Evolutionary conservation across 2,113 vertebrate genomes (phyloP).

Genomic region (Rhinoptilus africanus): DNA sequence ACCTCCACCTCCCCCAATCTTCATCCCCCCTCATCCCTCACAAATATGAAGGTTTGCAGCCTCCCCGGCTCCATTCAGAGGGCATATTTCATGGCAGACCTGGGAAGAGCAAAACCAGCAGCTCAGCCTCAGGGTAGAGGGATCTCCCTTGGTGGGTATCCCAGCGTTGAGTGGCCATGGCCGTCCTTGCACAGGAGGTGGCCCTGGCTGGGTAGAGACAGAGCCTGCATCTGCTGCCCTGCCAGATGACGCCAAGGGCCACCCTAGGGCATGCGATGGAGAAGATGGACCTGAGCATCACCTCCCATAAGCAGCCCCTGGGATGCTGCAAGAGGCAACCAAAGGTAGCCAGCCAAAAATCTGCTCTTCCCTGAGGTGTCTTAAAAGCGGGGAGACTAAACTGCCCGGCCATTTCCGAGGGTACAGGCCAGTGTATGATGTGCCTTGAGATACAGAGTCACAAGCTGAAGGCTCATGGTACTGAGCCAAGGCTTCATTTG

Average conservation of each 20-base stretch:
- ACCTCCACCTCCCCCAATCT: rapidly evolving
- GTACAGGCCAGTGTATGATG: background rate
- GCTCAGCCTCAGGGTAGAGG: background rate
- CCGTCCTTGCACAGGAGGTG: background rate
- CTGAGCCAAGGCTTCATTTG: conserved; percentile 45
- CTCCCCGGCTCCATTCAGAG: background rate
- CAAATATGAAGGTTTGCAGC: background rate
- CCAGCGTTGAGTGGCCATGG: background rate
- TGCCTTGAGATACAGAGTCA: background rate
- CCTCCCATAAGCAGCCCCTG: background rate
- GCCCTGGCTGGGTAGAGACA: background rate
- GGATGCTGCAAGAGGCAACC: background rate
- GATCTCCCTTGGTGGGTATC: background rate
- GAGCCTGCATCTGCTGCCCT: background rate
- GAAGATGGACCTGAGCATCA: background rate
- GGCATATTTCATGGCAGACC: background rate
- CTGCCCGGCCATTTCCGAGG: background rate
- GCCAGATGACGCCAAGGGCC: background rate
- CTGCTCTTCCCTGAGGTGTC: background rate
- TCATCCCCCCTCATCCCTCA: background rate
- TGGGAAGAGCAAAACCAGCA: background rate
- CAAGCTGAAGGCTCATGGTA: background rate
- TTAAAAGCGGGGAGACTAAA: background rate
- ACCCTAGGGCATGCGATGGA: background rate
- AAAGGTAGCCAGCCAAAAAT: background rate